Conservation (phyloP, 2,888 invertebrate genomes). For the Anaspis maculata region DNA sequence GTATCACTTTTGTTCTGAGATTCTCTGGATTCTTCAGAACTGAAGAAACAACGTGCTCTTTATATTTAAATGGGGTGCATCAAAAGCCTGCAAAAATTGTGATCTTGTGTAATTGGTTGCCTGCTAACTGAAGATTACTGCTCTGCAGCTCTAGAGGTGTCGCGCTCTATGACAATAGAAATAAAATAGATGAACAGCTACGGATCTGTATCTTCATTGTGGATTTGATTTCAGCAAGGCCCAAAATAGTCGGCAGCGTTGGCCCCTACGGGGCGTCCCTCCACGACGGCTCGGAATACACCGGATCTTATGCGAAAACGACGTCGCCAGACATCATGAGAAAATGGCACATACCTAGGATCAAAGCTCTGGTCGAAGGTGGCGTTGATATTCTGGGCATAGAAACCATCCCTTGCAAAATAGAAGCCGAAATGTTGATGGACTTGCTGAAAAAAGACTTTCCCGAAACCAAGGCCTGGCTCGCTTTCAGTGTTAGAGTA, state of each 20-base stretch:
- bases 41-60: too few relatives aligned
- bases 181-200: not conserved
- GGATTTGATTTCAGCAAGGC: constrained; percentile 22
- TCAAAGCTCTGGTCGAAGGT: constrained; percentile 67
- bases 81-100: too few relatives aligned
- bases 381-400: constrained; percentile 81
- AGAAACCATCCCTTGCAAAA: constrained; percentile 83
- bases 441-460: constrained; percentile 66
- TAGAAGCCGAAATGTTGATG: constrained; percentile 75
- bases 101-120: too few relatives aligned
- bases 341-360: constrained; percentile 78
- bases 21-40: too few relatives aligned
- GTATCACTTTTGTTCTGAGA: too few relatives aligned
- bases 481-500: constrained; percentile 82
- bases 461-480: constrained; percentile 74
- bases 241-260: constrained; percentile 77
- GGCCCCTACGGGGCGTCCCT: constrained; percentile 89
- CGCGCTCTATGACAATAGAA: too few relatives aligned
- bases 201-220: too few relatives aligned
- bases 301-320: constrained; percentile 69
- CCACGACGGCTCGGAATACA: constrained; percentile 89
- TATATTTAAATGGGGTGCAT: too few relatives aligned
- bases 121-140: too few relatives aligned
- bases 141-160: too few relatives aligned
- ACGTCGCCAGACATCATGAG: constrained; percentile 56